Conservation (phyloP, 1,140 invertebrate species). For the Heliconius hewitsoni region DNA sequence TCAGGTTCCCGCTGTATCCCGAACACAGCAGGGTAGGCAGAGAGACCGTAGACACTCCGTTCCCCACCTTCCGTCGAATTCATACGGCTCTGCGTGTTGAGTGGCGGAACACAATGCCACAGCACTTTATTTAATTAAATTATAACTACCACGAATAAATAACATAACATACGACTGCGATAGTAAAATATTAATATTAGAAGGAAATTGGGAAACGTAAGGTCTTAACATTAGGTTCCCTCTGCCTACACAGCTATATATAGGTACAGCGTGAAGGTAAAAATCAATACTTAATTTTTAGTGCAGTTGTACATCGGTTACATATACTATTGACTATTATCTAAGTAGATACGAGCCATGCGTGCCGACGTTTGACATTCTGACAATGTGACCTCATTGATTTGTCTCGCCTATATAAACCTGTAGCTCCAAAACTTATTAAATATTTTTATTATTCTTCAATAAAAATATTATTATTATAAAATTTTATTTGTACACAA, state of each 20-base stretch:
- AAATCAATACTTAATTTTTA: not conserved
- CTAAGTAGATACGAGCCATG: not conserved
- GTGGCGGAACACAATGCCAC: too few relatives aligned
- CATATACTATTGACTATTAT: not conserved
- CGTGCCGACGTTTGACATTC: not conserved
- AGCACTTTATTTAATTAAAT: too few relatives aligned
- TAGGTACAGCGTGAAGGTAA: not conserved
- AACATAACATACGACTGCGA: too few relatives aligned
- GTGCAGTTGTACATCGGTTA: not conserved
- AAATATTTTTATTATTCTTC: not conserved
- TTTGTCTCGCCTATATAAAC: not conserved
- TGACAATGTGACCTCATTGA: slow-evolving; percentile 9
- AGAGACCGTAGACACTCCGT: too few relatives aligned
- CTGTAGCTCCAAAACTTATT: not conserved
- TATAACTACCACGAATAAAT: too few relatives aligned
- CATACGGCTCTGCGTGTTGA: too few relatives aligned
- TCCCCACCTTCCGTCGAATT: too few relatives aligned
- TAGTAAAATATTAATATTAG: not conserved
- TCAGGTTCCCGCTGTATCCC: too few relatives aligned
- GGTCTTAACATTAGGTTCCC: not conserved
- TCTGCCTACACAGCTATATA: not conserved
- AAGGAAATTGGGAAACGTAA: not conserved
- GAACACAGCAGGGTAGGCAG: too few relatives aligned
- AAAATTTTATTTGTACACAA: not conserved
- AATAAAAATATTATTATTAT: not conserved